Evolutionary conservation across 2,113 vertebrate species (phyloP).

Genomic region (Forbesichthys agassizii): DNA sequence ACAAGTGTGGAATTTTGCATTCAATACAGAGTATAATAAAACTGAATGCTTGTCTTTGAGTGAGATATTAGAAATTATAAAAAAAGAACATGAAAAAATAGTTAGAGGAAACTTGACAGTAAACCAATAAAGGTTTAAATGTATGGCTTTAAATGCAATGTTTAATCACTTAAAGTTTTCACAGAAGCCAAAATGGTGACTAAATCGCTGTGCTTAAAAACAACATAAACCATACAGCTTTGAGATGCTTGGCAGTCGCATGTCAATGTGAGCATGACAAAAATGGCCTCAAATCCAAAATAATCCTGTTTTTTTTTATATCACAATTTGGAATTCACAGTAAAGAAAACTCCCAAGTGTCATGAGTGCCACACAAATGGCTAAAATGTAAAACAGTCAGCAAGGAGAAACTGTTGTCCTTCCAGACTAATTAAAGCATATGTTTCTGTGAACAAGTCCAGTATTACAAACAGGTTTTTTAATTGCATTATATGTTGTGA

Average conservation of each 20-base stretch:
- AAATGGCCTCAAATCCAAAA: neutral
- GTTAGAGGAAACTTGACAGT: slow-evolving; percentile 1
- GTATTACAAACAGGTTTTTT: too few relatives aligned
- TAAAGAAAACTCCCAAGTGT: slow-evolving; percentile 1
- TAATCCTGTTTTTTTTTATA: slow-evolving; percentile 1
- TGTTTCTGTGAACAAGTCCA: too few relatives aligned
- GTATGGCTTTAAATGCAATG: too few relatives aligned
- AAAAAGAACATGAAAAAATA: slow-evolving; percentile 18
- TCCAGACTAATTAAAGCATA: too few relatives aligned
- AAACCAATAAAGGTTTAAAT: too few relatives aligned
- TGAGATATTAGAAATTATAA: slow-evolving; percentile 42
- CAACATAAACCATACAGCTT: neutral
- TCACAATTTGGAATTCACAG: slow-evolving; percentile 32
- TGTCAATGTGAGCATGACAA: too few relatives aligned
- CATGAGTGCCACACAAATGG: neutral
- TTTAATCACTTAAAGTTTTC: too few relatives aligned
- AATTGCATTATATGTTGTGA: too few relatives aligned
- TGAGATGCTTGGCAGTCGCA: too few relatives aligned
- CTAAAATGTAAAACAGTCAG: too few relatives aligned
- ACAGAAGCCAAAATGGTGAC: too few relatives aligned
- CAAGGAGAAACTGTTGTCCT: too few relatives aligned
- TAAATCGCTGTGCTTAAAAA: neutral
- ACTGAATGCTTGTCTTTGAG: slow-evolving; percentile 25
- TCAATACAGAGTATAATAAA: slow-evolving; percentile 31
- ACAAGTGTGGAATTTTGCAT: slow-evolving; percentile 49